phyloP scores from a whole-genome alignment of 1,140 invertebrate genomes.

The Tetramorium alpestre region DNA sequence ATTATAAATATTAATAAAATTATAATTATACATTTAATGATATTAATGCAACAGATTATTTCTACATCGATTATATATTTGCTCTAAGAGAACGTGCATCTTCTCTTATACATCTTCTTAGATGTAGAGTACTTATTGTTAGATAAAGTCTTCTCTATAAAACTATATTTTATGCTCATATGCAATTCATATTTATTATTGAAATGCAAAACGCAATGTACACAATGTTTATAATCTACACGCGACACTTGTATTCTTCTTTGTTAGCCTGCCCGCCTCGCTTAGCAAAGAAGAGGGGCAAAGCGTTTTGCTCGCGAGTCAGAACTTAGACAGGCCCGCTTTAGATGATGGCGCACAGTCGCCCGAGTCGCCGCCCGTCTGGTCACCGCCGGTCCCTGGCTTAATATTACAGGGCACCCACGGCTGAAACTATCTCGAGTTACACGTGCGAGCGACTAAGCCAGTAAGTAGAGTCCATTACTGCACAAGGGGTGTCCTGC shows the following conservation, averaged over 20 bases:
- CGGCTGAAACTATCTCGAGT: conserved; percentile 60
- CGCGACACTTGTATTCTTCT: not conserved
- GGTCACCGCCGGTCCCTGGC: conserved; percentile 7
- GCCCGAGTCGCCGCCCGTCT: conserved; percentile 2
- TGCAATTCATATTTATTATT: no score
- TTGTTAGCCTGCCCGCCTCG: not conserved
- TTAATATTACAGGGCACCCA: conserved; percentile 58
- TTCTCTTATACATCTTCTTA: no score
- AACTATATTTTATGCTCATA: no score
- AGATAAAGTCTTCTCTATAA: no score
- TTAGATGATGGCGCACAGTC: conserved; percentile 28
- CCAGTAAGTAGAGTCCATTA: conserved; percentile 56
- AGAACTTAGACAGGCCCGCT: not conserved
- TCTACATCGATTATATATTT: no score
- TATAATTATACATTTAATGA: no score
- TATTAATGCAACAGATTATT: no score
- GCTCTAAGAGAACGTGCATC: no score
- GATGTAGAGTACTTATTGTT: no score
- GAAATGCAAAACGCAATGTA: no score
- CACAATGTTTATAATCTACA: not conserved
- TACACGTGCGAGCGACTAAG: conserved; percentile 56
- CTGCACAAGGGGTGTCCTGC: conserved; percentile 35
- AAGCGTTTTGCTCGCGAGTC: not conserved
- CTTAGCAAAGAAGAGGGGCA: not conserved
- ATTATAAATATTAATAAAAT: no score